These are phyloP conservation scores for Anguilla marmorata DNA, from an alignment of 2,797 vertebrate genomes.

Conservation along the genomic window DNA sequence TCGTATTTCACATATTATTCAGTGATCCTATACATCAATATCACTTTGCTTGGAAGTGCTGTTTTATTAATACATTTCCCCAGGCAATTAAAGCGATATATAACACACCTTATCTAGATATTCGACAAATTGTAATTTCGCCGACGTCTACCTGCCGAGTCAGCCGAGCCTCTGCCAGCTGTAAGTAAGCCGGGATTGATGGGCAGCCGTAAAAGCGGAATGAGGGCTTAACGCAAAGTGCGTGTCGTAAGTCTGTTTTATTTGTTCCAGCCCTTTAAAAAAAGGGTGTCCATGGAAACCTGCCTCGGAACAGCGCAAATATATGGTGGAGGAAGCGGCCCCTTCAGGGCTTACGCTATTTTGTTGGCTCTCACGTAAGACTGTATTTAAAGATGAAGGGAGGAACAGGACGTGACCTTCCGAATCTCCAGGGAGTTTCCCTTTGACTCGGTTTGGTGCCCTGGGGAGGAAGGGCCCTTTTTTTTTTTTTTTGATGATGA, in stretches of 20 bases:
- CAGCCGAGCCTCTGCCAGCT: constrained; percentile 6
- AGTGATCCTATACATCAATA: background rate
- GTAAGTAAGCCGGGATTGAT: constrained; percentile 41
- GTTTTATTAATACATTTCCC: background rate
- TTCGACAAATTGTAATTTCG: background rate
- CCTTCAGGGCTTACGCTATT: constrained; percentile 34
- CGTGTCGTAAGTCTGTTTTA: constrained; percentile 31
- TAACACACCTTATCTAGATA: background rate
- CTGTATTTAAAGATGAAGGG: constrained; percentile 26
- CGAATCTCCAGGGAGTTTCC: background rate
- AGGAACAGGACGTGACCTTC: constrained; percentile 21
- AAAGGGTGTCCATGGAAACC: constrained; percentile 54
- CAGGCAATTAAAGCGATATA: background rate
- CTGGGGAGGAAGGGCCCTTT: background rate
- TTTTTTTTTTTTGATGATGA: background rate
- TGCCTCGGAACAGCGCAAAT: constrained; percentile 29
- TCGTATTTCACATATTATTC: background rate
- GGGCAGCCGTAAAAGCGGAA: constrained; percentile 8
- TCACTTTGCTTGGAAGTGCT: background rate
- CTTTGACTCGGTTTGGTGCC: background rate
- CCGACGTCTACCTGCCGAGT: constrained; percentile 6
- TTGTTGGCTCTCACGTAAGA: constrained; percentile 38
- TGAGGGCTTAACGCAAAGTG: background rate
- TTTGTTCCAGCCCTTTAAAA: constrained; percentile 43
- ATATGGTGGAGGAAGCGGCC: constrained; percentile 46